Evolutionary conservation across 2,888 invertebrate genomes (phyloP), one percentile per base, ranked within the genome.

Genomic region (Pelosia muscerda): DNA sequence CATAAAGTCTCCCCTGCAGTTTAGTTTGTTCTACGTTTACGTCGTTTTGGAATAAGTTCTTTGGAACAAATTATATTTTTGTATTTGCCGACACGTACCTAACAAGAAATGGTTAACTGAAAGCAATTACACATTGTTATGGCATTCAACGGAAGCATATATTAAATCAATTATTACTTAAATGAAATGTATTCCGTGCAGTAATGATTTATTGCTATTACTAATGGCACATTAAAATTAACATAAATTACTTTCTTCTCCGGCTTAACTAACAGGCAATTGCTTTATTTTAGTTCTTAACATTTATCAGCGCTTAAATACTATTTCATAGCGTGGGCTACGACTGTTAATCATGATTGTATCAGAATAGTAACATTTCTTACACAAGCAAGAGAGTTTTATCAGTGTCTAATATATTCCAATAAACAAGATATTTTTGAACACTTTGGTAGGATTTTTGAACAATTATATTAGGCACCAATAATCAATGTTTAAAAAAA

Each of bases 301-400:
- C 49, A 49, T 49, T 49, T n/a, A 49, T 49, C n/a, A 49, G n/a
- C 9, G n/a, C 49, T 49, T 49, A 19, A 49, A 49, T n/a, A 49
- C 49, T 49, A n/a, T 49, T n/a, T 19, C 19, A 10, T 68, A 49
- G 68, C 73, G 73, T 63, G 69, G 75, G 56, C 78, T 76, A 74
- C 65, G 71, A 76, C 68, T 78, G 74, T 84, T 77, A 81, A 80
- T 81, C 79, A 81, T 66, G 73, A 77, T 79, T 76, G 76, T 73
- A 72, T 74, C 73, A 74, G 67, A 77, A 78, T 75, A 76, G 79
- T 82, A 68, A 19, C 49, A 49, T 49, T n/a, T 81, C 82, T 84
- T 76, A 78, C 62, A 68, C 65, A 68, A 71, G 68, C 60, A 65
- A 63, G 66, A 60, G 22, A 76, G 63, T 67, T 63, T 68, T 64